phyloP scores from a whole-genome alignment of 1,140 invertebrate species.

The Aphis gossypii region DNA sequence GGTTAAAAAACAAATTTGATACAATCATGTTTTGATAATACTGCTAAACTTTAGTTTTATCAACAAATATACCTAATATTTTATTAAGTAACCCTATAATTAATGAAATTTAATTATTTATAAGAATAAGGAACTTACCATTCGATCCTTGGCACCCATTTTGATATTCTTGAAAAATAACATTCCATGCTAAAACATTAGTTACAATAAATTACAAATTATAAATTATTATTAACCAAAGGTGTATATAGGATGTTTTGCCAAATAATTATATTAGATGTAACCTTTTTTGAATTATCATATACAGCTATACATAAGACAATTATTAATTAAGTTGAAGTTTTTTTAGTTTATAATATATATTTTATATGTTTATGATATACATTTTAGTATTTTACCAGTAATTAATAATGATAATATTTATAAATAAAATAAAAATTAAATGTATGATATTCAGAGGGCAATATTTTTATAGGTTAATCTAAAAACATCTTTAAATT shows the following conservation, averaged over 20 bases:
- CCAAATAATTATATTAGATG: neutral
- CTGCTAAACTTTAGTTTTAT: neutral
- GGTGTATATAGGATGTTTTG: too few relatives aligned
- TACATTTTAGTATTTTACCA: neutral
- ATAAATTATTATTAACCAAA: neutral
- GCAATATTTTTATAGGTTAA: neutral
- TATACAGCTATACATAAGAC: neutral
- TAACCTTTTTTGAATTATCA: neutral
- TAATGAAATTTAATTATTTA: neutral
- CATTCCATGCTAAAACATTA: constrained; percentile 50
- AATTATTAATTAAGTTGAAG: neutral
- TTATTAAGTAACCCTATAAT: neutral
- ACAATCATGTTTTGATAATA: neutral
- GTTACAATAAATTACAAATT: neutral
- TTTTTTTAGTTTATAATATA: neutral
- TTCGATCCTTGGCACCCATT: constrained; percentile 50
- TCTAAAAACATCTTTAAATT: neutral
- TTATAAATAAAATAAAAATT: neutral
- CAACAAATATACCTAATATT: neutral
- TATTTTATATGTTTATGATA: neutral
- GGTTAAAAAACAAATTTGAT: too few relatives aligned
- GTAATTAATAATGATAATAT: neutral
- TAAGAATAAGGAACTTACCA: constrained; percentile 22
- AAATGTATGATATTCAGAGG: neutral
- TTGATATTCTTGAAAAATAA: constrained; percentile 53